Conservation (phyloP, 2,888 invertebrate species). For the Periphyllus acericola region DNA sequence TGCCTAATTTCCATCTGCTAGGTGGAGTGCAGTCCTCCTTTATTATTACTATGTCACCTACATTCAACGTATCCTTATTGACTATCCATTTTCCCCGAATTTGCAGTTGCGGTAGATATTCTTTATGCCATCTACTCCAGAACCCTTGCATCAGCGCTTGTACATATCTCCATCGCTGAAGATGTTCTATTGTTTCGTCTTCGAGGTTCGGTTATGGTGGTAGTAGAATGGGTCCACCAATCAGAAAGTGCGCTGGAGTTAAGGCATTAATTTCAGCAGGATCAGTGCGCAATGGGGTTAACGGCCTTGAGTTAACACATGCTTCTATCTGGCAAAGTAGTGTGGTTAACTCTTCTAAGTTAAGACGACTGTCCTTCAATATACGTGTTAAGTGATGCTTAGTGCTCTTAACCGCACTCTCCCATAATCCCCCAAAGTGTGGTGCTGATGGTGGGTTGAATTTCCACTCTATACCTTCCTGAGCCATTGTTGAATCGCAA, state of each 20-base stretch:
- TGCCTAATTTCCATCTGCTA: no score
- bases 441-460: not conserved
- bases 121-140: no score
- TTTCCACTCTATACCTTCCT: not conserved
- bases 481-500: not conserved
- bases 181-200: slow-evolving; percentile 40
- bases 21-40: no score
- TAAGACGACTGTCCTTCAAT: not conserved
- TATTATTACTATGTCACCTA: no score
- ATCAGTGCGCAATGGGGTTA: slow-evolving; percentile 13
- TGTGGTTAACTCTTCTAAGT: not conserved
- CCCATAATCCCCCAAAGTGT: slow-evolving; percentile 41
- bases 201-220: slow-evolving; percentile 62
- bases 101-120: no score
- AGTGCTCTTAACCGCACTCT: slow-evolving; percentile 18
- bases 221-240: slow-evolving; percentile 62
- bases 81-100: no score
- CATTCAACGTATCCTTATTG: no score
- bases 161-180: slow-evolving; percentile 63
- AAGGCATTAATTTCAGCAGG: slow-evolving; percentile 21
- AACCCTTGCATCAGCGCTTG: not conserved
- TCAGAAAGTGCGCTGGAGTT: slow-evolving; percentile 64
- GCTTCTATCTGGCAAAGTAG: slow-evolving; percentile 33
- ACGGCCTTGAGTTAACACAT: slow-evolving; percentile 21
- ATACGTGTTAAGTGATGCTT: slow-evolving; percentile 11